Percentiles rank a stretch among this genome's conserved stretches.
Conservation (phyloP, 2,888 invertebrate genomes). For the Aelia acuminata region DNA sequence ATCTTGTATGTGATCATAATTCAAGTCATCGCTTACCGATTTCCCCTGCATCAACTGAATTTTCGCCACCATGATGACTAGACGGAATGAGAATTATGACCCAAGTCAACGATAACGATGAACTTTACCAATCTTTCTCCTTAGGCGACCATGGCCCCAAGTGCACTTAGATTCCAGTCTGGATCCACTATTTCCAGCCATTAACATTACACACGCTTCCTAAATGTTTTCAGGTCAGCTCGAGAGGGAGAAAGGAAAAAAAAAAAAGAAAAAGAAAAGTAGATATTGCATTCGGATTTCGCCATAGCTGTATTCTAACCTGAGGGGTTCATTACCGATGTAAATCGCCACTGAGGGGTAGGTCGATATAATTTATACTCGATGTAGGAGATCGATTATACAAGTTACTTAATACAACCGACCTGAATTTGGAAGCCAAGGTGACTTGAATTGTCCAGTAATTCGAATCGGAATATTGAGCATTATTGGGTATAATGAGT, state of each 20-base stretch:
- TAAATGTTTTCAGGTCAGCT: constrained; percentile 30
- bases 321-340: constrained; percentile 32
- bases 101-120: not conserved
- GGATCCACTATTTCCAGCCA: not conserved
- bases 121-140: not conserved
- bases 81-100: not conserved
- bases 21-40: not conserved
- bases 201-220: constrained; percentile 41
- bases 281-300: constrained; percentile 31
- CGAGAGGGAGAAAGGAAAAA: not conserved
- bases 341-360: constrained; percentile 30
- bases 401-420: not conserved
- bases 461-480: not conserved
- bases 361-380: constrained; percentile 39
- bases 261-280: not conserved
- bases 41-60: not conserved
- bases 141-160: not conserved
- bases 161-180: not conserved
- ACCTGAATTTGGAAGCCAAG: not conserved
- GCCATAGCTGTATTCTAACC: not conserved
- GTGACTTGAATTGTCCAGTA: not conserved
- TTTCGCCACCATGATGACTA: not conserved
- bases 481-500: not conserved
- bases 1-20: not conserved
- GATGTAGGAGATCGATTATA: constrained; percentile 25